These are phyloP conservation scores for Sminthopsis crassicaudata DNA, from an alignment of 2,113 vertebrate genomes.

Conservation along the genomic window DNA sequence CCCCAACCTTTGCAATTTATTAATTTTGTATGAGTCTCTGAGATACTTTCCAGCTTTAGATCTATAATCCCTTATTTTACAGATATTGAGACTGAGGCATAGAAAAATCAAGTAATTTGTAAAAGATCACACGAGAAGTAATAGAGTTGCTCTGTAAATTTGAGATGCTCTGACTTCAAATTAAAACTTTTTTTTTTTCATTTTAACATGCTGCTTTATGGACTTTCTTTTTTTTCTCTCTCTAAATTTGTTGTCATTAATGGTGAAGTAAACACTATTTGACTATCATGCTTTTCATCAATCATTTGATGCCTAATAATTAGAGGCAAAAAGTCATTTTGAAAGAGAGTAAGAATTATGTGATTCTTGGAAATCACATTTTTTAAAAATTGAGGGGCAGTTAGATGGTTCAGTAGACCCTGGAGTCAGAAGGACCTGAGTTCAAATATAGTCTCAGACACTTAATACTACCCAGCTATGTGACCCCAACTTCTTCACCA, in stretches of 20 bases:
- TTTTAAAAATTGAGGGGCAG: not conserved
- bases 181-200: not conserved
- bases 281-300: not conserved
- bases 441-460: no score
- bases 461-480: no score
- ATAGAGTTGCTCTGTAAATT: not conserved
- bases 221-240: not conserved
- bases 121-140: not conserved
- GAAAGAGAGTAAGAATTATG: not conserved
- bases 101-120: not conserved
- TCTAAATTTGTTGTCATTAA: not conserved
- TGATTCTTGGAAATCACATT: not conserved
- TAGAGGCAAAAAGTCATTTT: not conserved
- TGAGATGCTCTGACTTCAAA: not conserved
- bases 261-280: not conserved
- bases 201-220: not conserved
- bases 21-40: not conserved
- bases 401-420: no score
- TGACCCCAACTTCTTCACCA: no score
- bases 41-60: no score
- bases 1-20: not conserved
- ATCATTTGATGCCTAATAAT: not conserved
- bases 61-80: no score
- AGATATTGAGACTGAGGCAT: not conserved
- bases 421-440: no score